phyloP scores from a whole-genome alignment of 2,888 invertebrate species.

The Brachyptera putata region DNA sequence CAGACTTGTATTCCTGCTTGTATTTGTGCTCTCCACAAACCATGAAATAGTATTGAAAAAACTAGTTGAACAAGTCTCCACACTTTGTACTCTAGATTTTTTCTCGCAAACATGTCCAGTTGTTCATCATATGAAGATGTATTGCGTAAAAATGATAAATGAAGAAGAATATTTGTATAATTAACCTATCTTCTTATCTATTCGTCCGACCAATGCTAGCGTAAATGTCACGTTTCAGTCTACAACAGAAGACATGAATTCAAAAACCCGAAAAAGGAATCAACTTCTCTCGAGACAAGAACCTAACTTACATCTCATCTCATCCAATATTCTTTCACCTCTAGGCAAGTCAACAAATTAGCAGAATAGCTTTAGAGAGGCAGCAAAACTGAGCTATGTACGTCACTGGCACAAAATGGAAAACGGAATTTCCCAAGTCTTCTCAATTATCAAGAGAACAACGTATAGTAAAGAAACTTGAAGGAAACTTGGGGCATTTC shows the following conservation, averaged over 20 bases:
- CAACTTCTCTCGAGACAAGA: slow-evolving; percentile 9
- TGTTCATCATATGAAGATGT: too few relatives aligned
- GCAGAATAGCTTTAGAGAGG: slow-evolving; percentile 11
- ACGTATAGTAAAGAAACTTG: not conserved
- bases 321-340: slow-evolving; percentile 25
- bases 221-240: not conserved
- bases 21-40: too few relatives aligned
- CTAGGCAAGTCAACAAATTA: slow-evolving; percentile 28
- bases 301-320: not conserved
- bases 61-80: too few relatives aligned
- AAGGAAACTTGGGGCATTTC: not conserved
- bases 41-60: too few relatives aligned
- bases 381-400: not conserved
- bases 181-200: not conserved
- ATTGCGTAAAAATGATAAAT: too few relatives aligned
- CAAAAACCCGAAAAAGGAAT: not conserved
- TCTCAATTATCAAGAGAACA: not conserved
- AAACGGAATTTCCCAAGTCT: not conserved
- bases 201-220: not conserved
- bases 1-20: not conserved
- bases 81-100: too few relatives aligned
- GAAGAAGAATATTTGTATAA: too few relatives aligned
- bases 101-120: too few relatives aligned
- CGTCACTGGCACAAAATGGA: slow-evolving; percentile 8
- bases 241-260: not conserved